Conservation (phyloP, 2,797 vertebrate species). For the Vespertilio murinus region DNA sequence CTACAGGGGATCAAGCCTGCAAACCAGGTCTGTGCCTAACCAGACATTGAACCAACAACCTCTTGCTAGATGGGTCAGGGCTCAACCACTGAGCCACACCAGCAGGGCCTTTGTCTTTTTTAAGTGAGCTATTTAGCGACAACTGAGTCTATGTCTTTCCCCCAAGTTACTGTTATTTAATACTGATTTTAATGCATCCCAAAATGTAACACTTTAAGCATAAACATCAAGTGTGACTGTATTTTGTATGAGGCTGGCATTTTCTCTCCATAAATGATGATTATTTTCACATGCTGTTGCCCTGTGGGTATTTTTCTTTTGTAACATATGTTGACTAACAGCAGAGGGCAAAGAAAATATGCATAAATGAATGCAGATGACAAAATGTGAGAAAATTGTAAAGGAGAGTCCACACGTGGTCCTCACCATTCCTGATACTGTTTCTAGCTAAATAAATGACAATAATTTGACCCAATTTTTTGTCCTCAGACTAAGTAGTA, state of each 20-base stretch:
- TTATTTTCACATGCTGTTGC: constrained; percentile 56
- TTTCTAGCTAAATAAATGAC: constrained; percentile 57
- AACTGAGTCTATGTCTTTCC: neutral
- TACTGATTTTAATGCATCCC: constrained; percentile 48
- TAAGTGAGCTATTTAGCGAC: neutral
- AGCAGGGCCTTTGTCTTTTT: neutral
- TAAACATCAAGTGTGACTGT: constrained; percentile 44
- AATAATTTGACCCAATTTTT: constrained; percentile 69
- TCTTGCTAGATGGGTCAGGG: too few relatives aligned
- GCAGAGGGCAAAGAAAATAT: constrained; percentile 60
- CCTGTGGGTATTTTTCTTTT: constrained; percentile 65
- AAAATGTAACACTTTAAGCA: constrained; percentile 25
- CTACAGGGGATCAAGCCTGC: too few relatives aligned
- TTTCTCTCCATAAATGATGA: constrained; percentile 53
- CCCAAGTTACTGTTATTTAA: neutral
- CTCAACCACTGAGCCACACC: too few relatives aligned
- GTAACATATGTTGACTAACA: constrained; percentile 64
- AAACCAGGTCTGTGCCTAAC: too few relatives aligned
- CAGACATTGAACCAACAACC: too few relatives aligned
- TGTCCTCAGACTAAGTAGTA: constrained; percentile 55
- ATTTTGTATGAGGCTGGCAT: constrained; percentile 11
- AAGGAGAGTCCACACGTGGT: neutral
- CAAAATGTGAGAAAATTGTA: constrained; percentile 57
- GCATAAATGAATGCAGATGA: constrained; percentile 50
- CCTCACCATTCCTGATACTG: constrained; percentile 21